Evolutionary conservation across 2,113 vertebrate species (phyloP), one percentile per base, ranked within the genome.

Genomic region (Thinocorus orbignyianus): DNA sequence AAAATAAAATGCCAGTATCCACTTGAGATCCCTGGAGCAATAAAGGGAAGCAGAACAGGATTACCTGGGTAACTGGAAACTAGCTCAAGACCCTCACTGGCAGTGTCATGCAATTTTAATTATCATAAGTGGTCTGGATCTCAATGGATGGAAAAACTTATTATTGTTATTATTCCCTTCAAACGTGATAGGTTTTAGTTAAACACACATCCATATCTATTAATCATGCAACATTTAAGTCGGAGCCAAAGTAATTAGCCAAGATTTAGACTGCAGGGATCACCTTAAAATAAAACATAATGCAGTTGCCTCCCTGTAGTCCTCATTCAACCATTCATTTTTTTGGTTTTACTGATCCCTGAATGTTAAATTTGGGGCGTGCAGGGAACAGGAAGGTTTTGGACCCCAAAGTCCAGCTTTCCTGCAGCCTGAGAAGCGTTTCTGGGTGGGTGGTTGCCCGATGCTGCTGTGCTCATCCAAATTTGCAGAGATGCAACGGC

Each of bases 151-250:
- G 95, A 92, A 86, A 93, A 94, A 93, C 89, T 93, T 96, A 96
- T 96, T 96, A 97, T 96, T 97, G 95, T 96, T 96, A 84, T 96
- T 78, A 95, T 96, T 96, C 86, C 93, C 93, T 90, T 87, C 88
- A 68, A 97, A 96, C 92, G 37, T 90, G 92, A 81, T 86, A n/a
- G 95, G 92, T 96, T 94, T 96, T 44, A 92, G 95, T 94, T 92
- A 95, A 95, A 96, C 95, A 95, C 92, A 92, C 77, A 84, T 90
- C 83, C 88, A 3, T 15, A 87, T 87, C 90, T 68, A 90, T 95
- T 92, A 96, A 97, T 88, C 88, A 88, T 64, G 88, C 69, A 86
- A 72, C 86, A 80, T n/a, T 68, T 64, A 57, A 42, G 61, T 72
- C 24, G 96, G 80, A 95, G 95, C 92, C 83, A 74, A 88, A 69